These are phyloP conservation scores for Benitochromis conjunctus DNA, from an alignment of 2,113 vertebrate genomes.

Conservation along the genomic window DNA sequence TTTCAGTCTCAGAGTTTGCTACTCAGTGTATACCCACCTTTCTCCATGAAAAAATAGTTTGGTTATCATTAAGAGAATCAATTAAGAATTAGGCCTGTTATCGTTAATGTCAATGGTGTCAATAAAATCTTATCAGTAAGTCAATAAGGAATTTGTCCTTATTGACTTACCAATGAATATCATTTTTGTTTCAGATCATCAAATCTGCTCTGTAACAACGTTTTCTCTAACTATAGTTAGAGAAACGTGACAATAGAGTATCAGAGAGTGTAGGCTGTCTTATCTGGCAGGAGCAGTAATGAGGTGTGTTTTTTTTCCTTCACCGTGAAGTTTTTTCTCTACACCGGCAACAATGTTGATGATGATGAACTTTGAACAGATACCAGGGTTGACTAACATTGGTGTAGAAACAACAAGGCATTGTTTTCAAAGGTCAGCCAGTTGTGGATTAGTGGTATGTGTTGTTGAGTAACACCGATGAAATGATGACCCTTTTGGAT, in stretches of 20 bases:
- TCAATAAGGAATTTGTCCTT: background rate
- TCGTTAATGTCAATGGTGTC: background rate
- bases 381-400: background rate
- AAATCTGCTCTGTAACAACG: background rate
- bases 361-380: background rate
- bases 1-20: background rate
- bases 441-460: background rate
- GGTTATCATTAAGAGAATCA: background rate
- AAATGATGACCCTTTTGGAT: background rate
- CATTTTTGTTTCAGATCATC: background rate
- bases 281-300: background rate
- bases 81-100: background rate
- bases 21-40: background rate
- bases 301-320: rapidly evolving
- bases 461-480: background rate
- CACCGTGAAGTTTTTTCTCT: background rate
- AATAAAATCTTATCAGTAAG: rapidly evolving
- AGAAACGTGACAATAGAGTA: background rate
- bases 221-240: background rate
- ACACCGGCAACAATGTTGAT: background rate
- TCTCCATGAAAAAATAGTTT: background rate
- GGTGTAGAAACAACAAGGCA: background rate
- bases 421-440: background rate
- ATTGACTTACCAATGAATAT: background rate
- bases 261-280: background rate